A percentile compares a stretch with the other conserved stretches of the same genome.
Conservation (phyloP, 1,140 invertebrate genomes). For the Hyles vespertilio region DNA sequence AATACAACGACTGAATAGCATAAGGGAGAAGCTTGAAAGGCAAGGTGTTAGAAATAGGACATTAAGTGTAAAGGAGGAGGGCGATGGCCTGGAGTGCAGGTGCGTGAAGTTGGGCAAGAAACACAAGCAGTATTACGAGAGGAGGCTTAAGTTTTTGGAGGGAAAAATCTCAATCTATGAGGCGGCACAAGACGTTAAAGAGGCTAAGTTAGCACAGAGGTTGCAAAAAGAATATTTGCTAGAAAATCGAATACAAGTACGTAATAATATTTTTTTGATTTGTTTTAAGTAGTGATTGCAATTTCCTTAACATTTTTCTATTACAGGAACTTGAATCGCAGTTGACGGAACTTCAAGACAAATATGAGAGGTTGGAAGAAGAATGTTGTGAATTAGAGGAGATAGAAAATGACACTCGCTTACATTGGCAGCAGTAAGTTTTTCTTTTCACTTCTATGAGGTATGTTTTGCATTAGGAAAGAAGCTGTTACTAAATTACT, state of each 20-base stretch:
- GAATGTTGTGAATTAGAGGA: slow-evolving; percentile 82
- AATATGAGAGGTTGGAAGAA: slow-evolving; percentile 79
- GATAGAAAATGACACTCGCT: slow-evolving; percentile 81
- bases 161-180: slow-evolving; percentile 78
- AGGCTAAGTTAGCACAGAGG: slow-evolving; percentile 76
- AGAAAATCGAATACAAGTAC: slow-evolving; percentile 72
- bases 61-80: slow-evolving; percentile 56
- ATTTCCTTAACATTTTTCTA: slow-evolving; percentile 2
- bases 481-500: not conserved
- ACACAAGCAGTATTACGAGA: slow-evolving; percentile 78
- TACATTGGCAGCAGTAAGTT: slow-evolving; percentile 79
- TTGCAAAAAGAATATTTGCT: slow-evolving; percentile 76
- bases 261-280: slow-evolving; percentile 3
- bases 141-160: slow-evolving; percentile 77
- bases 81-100: slow-evolving; percentile 58
- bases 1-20: slow-evolving; percentile 77
- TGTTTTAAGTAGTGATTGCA: slow-evolving; percentile 3
- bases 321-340: slow-evolving; percentile 76
- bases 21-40: slow-evolving; percentile 75
- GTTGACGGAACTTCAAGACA: slow-evolving; percentile 74
- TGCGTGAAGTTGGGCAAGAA: slow-evolving; percentile 72
- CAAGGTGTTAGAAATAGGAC: slow-evolving; percentile 71
- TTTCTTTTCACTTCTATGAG: slow-evolving; percentile 3
- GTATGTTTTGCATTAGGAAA: not conserved
- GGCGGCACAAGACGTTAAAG: slow-evolving; percentile 76